Evolutionary conservation across 2,797 vertebrate species (phyloP).

Genomic region (Odontamblyopus rebecca): DNA sequence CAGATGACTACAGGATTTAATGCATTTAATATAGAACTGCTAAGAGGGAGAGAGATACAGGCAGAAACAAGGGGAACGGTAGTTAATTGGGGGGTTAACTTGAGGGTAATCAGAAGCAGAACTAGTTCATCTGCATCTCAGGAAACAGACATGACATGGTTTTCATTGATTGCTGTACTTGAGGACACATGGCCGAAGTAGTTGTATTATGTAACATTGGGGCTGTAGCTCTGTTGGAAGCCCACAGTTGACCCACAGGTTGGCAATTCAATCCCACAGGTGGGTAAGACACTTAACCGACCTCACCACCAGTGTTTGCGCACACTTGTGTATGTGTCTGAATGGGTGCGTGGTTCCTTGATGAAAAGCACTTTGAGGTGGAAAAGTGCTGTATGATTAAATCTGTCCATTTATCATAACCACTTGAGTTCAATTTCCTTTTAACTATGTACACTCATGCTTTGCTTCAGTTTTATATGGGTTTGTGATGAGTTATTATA

Average conservation of each 20-base stretch:
- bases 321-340: too few species aligned
- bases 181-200: not conserved
- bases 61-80: constrained; percentile 30
- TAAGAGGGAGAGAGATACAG: constrained; percentile 26
- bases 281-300: not conserved
- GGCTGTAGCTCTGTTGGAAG: not conserved
- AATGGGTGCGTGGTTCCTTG: too few species aligned
- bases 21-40: constrained; percentile 49
- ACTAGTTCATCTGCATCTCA: constrained; percentile 17
- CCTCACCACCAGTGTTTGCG: too few species aligned
- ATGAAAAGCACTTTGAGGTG: too few species aligned
- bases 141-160: not conserved
- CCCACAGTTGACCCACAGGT: not conserved
- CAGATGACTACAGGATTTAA: constrained; percentile 28
- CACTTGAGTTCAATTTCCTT: too few species aligned
- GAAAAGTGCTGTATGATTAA: too few species aligned
- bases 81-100: constrained; percentile 31
- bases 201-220: not conserved
- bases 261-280: not conserved
- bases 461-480: too few species aligned
- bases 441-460: too few species aligned
- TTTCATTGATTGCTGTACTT: not conserved
- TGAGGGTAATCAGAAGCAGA: constrained; percentile 9
- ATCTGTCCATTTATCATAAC: too few species aligned
- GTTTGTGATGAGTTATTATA: too few species aligned